Evolutionary conservation across 2,113 vertebrate genomes (phyloP), one percentile per base, ranked within the genome.

Genomic region (Ploceus nigricollis): DNA sequence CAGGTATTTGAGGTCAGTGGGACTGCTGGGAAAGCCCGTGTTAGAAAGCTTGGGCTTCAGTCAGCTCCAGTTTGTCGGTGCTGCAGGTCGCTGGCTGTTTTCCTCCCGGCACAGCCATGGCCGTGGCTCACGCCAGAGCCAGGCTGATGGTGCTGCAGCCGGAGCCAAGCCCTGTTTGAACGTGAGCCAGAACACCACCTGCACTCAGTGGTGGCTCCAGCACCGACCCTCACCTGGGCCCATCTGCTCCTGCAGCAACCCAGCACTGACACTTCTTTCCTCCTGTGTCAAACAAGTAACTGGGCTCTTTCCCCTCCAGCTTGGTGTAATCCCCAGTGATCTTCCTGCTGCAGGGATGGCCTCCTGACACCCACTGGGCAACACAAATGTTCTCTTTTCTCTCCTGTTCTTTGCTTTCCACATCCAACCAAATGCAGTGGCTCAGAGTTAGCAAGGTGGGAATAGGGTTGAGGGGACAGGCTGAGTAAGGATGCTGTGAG

Each of bases 111-210:
- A 56, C 71, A 75, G 78, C 45, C 64, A 4, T 20, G 18, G 33
- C 64, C 0, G 0, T 30, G 44, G 68, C 45, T 83, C 44, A 5
- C 0, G 20, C 76, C 68, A 76, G n/a, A 42, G 25, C 65, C 71
- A 28, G 77, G 71, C 82, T 82, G 93, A 37, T 54, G 76, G 60
- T 40, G 54, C 42, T 70, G 65, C 44, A 56, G 44, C 17, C 20
- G 0, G 63, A 94, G 87, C 94, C 91, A 90, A 94, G 63, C 11
- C 22, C 39, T 40, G 35, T 15, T 27, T 30, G 84, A 44, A 53
- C 0, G 0, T 6, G 54, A 57, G 81, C 78, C 22, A n/a, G 23
- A 48, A 3, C 73, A 66, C 31, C 57, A 37, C 70, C 89, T 69
- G 66, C 50, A 10, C 50, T 31, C 78, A 25, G 47, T 1, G 14